Base-by-base conservation (phyloP, 2,797 vertebrate species). In the Semaprochilodus insignis region DNA sequence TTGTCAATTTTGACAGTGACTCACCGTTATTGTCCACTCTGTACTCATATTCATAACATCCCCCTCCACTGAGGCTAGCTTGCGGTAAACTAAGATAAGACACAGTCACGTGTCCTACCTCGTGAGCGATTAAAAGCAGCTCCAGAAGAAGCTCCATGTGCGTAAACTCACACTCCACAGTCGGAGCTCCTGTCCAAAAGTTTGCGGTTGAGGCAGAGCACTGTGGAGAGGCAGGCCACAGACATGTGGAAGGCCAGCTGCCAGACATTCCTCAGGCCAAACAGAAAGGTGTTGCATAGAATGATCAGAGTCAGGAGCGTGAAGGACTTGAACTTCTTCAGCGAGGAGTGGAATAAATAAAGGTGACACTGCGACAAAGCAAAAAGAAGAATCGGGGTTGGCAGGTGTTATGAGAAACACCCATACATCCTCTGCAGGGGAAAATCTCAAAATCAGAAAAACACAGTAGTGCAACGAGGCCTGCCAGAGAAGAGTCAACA, bases 201-300 rank as follows among this genome's bases (percentile, higher is more conserved):
- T 87, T 95, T 97, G 80, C 98, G 93, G 0, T 90, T 92, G 83
- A 97, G 88, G 78, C 93, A 97, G 92, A 99, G 96, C 5, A 94
- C 44, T 0, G 96, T 96, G 55, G 97, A 96, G 60, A 99, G 87
- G 62, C 91, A 93, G 1, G 97, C 97, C 70, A 98, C 97, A 0
- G 91, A 94, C 15, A 97, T 63, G 90, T 99, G 98, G 92, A 99
- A 99, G 48, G 95, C 85, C 79, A 99, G 95, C 88, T 99, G 97
- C 97, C 97, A 98, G 66, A 89, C 44, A 85, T 97, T 99, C 91
- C 98, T 91, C 86, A 94, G 87, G 86, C 97, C 97, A 0, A 95
- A 94, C 90, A 99, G 91, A 90, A 95, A 96, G 63, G 92, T 0
- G 85, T 99, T 99, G 95, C 97, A 97, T 57, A 96, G 90, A 72